Evolutionary conservation across 2,113 vertebrate species (phyloP).

Genomic region (Ochotona curzoniae): DNA sequence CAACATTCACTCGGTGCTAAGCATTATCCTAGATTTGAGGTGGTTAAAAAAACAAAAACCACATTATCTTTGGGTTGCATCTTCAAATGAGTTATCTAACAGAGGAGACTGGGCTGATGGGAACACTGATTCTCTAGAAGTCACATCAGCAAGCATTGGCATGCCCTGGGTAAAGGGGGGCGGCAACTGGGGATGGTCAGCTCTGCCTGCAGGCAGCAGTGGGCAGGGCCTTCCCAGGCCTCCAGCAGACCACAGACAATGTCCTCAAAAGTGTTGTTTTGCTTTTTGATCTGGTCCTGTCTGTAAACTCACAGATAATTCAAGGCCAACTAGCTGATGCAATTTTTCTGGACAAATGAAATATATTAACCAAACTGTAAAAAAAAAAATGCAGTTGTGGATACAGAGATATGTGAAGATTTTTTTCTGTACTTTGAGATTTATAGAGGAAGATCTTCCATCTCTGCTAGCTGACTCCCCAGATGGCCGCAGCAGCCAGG

Average conservation of each 20-base stretch:
- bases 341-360: slow-evolving; percentile 19
- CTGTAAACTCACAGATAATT: background rate
- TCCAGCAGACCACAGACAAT: background rate
- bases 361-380: background rate
- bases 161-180: background rate
- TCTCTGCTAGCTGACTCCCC: too few relatives aligned
- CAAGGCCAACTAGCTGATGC: background rate
- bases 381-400: too few relatives aligned
- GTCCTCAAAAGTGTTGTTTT: background rate
- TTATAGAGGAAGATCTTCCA: too few relatives aligned
- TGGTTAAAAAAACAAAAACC: background rate
- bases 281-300: background rate
- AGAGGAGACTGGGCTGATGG: background rate
- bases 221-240: background rate
- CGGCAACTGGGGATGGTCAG: background rate
- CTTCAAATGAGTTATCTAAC: background rate
- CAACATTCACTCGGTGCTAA: background rate
- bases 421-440: too few relatives aligned
- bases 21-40: background rate
- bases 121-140: background rate
- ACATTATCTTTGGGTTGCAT: background rate
- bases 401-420: too few relatives aligned
- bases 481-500: too few relatives aligned
- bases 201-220: background rate
- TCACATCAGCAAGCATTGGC: background rate